Evolutionary conservation across 2,797 vertebrate genomes (phyloP).

Genomic region (Gymnothorax javanicus): DNA sequence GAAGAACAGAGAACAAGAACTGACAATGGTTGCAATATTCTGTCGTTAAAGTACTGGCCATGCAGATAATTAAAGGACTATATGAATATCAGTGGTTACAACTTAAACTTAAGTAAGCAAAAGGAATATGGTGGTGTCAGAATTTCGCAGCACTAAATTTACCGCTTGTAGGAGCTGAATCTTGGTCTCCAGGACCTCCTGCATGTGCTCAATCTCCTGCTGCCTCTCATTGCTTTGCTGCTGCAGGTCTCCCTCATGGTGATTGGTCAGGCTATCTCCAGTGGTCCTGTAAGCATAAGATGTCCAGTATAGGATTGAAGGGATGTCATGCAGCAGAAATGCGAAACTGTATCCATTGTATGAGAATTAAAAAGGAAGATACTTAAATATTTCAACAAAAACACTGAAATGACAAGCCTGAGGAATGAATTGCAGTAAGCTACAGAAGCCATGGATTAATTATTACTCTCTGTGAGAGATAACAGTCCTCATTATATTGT

Average conservation of each 20-base stretch:
- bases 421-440: neutral
- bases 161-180: conserved; percentile 87
- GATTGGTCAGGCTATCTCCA: conserved; percentile 71
- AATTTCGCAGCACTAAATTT: conserved; percentile 28
- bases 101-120: neutral
- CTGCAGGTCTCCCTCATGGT: conserved; percentile 77
- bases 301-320: neutral
- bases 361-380: neutral
- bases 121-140: neutral
- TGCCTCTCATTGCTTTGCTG: conserved; percentile 75
- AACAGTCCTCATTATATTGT: conserved; percentile 21
- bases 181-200: conserved; percentile 81
- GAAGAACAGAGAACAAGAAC: neutral
- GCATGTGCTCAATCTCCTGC: conserved; percentile 79
- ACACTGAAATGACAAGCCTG: neutral
- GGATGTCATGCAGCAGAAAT: neutral
- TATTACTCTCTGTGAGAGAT: conserved; percentile 4
- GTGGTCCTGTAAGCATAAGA: conserved; percentile 64
- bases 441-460: neutral
- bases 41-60: neutral
- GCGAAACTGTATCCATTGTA: conserved; percentile 3
- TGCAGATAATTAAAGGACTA: neutral
- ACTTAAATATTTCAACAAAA: neutral
- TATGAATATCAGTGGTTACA: neutral
- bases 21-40: neutral